Conservation (phyloP, 2,888 invertebrate species). For the Osedax fenrisi region DNA sequence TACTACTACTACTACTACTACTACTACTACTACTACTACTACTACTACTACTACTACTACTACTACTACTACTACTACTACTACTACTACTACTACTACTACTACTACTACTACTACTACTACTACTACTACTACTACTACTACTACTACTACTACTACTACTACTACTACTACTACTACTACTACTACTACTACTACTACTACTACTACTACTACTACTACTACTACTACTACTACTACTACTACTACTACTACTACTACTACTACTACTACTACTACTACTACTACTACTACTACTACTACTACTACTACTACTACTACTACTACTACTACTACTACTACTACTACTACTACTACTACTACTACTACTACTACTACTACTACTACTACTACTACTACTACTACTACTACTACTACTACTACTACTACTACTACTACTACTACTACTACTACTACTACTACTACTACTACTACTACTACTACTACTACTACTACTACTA, state of each 20-base stretch:
- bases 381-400: neutral
- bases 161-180: constrained; percentile 12
- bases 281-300: constrained; percentile 5
- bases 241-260: constrained; percentile 1
- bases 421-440: constrained; percentile 12
- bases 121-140: constrained; percentile 14
- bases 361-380: constrained; percentile 3
- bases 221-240: constrained; percentile 1
- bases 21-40: constrained; percentile 16
- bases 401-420: constrained; percentile 16
- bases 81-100: constrained; percentile 12
- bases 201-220: constrained; percentile 10
- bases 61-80: constrained; percentile 12
- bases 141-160: constrained; percentile 9
- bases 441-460: constrained; percentile 18
- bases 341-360: neutral
- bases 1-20: constrained; percentile 11
- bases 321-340: constrained; percentile 6
- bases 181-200: constrained; percentile 14
- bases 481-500: constrained; percentile 9
- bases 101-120: constrained; percentile 16
- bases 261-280: constrained; percentile 7
- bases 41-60: constrained; percentile 12
- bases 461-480: constrained; percentile 13
- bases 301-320: constrained; percentile 6